These are phyloP conservation scores for Caenorhabditis briggsae DNA, from an alignment of 1,140 invertebrate species.

Conservation along the genomic window DNA sequence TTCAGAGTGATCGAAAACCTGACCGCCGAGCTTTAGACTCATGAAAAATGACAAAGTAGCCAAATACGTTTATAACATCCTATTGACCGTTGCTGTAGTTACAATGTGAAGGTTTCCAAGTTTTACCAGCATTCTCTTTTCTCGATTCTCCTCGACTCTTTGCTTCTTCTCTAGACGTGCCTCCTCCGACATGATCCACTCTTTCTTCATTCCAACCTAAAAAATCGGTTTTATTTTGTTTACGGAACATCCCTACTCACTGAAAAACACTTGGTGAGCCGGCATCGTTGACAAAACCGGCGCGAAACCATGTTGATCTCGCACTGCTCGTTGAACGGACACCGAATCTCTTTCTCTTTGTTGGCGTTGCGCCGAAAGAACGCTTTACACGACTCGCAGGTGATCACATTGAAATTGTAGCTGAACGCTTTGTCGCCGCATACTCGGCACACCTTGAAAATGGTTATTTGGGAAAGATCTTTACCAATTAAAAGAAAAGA, in stretches of 20 bases:
- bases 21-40: no score
- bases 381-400: constrained; percentile 97
- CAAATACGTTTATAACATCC: no score
- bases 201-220: constrained; percentile 91
- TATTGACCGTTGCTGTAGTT: no score
- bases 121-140: constrained; percentile 9
- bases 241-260: constrained; percentile 47
- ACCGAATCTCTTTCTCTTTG: constrained; percentile 90
- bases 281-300: constrained; percentile 94
- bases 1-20: no score
- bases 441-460: constrained; percentile 83
- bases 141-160: constrained; percentile 92
- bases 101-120: no score
- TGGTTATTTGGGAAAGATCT: neutral
- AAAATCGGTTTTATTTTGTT: constrained; percentile 10
- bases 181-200: constrained; percentile 96
- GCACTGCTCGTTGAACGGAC: constrained; percentile 92
- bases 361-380: constrained; percentile 96
- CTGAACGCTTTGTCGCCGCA: constrained; percentile 92
- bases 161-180: constrained; percentile 90
- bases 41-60: no score
- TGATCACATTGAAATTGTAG: constrained; percentile 98
- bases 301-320: constrained; percentile 91
- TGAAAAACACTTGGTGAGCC: constrained; percentile 91
- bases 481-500: neutral